Conservation (phyloP, 2,888 invertebrate species). For the Eutolmus rufibarbis region DNA sequence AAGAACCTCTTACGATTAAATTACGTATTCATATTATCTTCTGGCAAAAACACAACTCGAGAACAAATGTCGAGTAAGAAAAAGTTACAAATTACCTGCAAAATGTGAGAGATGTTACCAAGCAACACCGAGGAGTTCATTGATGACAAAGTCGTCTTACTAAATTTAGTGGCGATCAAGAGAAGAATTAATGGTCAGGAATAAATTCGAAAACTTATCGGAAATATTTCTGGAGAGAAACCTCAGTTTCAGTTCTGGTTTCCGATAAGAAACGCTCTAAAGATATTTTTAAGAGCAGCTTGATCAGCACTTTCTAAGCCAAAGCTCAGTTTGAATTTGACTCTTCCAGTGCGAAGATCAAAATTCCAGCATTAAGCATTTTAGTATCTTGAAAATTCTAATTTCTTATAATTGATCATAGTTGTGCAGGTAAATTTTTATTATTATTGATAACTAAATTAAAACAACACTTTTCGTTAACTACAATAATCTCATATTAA, state of each 20-base stretch:
- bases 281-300: not conserved
- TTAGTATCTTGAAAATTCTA: not conserved
- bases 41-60: not conserved
- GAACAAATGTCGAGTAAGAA: not conserved
- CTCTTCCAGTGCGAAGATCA: conserved; percentile 62
- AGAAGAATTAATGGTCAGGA: not conserved
- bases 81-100: not conserved
- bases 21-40: not conserved
- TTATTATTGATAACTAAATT: not conserved
- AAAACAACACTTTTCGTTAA: not conserved
- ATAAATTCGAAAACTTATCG: not conserved
- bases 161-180: not conserved
- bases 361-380: conserved; percentile 42
- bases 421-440: not conserved
- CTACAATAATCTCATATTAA: not conserved
- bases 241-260: not conserved
- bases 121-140: not conserved
- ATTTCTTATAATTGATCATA: not conserved
- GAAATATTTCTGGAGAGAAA: not conserved
- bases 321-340: conserved; percentile 54
- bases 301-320: not conserved
- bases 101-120: not conserved
- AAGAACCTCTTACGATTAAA: not conserved
- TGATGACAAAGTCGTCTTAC: too few relatives aligned
- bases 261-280: not conserved